These are phyloP conservation scores for Drosophila obscura DNA, from an alignment of 1,140 invertebrate species.

Conservation along the genomic window DNA sequence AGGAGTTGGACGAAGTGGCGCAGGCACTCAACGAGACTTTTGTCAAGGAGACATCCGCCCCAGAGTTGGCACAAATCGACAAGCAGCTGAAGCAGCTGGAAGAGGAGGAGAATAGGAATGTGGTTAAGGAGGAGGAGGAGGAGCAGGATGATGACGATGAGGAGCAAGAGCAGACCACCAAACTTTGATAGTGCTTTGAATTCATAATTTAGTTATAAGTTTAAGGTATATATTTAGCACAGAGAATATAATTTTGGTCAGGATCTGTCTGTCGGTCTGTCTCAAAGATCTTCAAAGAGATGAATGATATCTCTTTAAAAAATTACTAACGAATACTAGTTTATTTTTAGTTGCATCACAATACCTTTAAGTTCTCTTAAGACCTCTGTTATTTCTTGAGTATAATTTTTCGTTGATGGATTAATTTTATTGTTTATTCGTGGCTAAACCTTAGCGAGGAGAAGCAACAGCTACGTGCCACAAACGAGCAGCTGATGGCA, in stretches of 20 bases:
- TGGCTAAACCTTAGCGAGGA: conserved; percentile 71
- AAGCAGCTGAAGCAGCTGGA: conserved; percentile 58
- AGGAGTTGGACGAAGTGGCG: conserved; percentile 64
- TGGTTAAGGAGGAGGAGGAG: conserved; percentile 26
- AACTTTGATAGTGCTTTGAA: conserved; percentile 61
- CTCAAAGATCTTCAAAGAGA: too few relatives aligned
- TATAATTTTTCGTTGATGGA: neutral
- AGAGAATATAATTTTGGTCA: neutral
- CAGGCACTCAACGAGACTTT: conserved; percentile 67
- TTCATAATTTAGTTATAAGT: conserved; percentile 35
- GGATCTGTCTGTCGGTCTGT: too few relatives aligned
- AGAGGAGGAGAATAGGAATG: conserved; percentile 14
- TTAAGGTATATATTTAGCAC: conserved; percentile 26
- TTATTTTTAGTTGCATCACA: too few relatives aligned
- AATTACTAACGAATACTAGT: too few relatives aligned
- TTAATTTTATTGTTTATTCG: conserved; percentile 13
- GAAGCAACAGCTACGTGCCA: conserved; percentile 85
- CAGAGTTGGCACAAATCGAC: conserved; percentile 60
- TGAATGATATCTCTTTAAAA: too few relatives aligned
- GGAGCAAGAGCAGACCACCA: conserved; percentile 63
- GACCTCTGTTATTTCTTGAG: neutral
- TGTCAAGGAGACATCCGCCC: conserved; percentile 49
- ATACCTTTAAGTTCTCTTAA: neutral
- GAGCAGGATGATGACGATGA: conserved; percentile 41
- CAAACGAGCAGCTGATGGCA: conserved; percentile 86